Evolutionary conservation across 1,140 invertebrate genomes (phyloP).

Genomic region (Pinna nobilis): DNA sequence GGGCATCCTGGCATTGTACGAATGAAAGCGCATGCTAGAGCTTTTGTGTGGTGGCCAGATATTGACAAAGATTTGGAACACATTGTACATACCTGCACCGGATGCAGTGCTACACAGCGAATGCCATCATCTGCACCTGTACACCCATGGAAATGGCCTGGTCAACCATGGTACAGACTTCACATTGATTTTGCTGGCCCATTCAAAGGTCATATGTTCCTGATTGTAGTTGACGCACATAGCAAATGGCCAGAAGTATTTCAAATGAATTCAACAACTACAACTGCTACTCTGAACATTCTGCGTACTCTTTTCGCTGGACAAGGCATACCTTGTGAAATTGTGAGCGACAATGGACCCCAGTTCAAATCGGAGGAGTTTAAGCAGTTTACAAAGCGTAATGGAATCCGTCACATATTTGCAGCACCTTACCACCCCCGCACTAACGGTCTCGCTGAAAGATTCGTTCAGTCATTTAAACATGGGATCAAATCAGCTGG

Average conservation of each 20-base stretch:
- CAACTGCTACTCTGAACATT: constrained; percentile 30
- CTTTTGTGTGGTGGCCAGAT: constrained; percentile 77
- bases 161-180: constrained; percentile 43
- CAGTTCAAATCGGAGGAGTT: constrained; percentile 74
- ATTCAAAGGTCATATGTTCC: constrained; percentile 47
- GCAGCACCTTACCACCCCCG: constrained; percentile 62
- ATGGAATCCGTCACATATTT: constrained; percentile 68
- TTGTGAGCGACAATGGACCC: constrained; percentile 75
- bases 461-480: constrained; percentile 48
- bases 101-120: constrained; percentile 58
- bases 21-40: constrained; percentile 77
- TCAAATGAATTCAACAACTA: constrained; percentile 34
- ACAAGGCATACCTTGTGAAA: constrained; percentile 69
- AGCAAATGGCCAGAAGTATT: constrained; percentile 49
- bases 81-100: constrained; percentile 71
- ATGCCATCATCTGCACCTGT: constrained; percentile 5
- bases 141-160: constrained; percentile 42
- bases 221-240: constrained; percentile 46
- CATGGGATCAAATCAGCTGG: constrained; percentile 10
- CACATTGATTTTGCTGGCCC: constrained; percentile 51
- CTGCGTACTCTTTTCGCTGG: constrained; percentile 59
- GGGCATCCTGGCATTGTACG: constrained; percentile 76
- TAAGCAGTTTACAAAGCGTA: constrained; percentile 68
- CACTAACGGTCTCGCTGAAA: constrained; percentile 65
- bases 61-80: constrained; percentile 75